Base-by-base conservation (phyloP, 2,797 vertebrate genomes). In the Apodemus agrarius region DNA sequence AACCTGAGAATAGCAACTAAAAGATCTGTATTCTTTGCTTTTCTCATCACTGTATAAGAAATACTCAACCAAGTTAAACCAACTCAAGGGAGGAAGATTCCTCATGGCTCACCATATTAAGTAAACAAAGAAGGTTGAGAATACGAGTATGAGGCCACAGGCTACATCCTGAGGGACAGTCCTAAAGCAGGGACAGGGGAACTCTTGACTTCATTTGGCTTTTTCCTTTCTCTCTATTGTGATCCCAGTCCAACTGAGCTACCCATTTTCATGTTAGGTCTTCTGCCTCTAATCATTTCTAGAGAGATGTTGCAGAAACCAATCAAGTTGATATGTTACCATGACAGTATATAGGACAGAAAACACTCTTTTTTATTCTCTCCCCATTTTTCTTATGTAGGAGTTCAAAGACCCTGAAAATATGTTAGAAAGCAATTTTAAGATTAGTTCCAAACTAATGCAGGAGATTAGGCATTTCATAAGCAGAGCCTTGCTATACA, bases 371-470 rank as follows among this genome's bases (percentile, higher is more conserved):
- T 31, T 40, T 93, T 89, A 75, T 21, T 52, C 34, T 6, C 80
- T 67, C 52, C 21, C 69, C 24, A n/a, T 67, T 88, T 93, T 90
- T 52, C 85, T 75, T 59, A 78, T 91, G 74, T 85, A 96, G 43
- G 29, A 82, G n/a, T 54, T 88, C 49, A 57, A 46, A 92, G 63
- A 2, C 57, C 9, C 19, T 75, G 49, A 91, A 81, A 24, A 89
- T 84, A 49, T 75, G 52, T 63, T 46, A 90, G 75, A 84, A 72
- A 78, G 52, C 6, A n/a, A 82, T 61, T 52, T 92, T 93, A 46
- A 92, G 78, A 92, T 93, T 12, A 93, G 52, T 67, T 90, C 37
- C 49, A 90, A 93, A 57, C 26, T 75, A 84, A 61, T 74, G 29
- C 3, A 2, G 3, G 52, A 16, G 9, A 87, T 26, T 49, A 29